Percentiles rank a stretch among this genome's conserved stretches.
phyloP scores from a whole-genome alignment of 2,113 vertebrate species.

The Orycteropus afer region DNA sequence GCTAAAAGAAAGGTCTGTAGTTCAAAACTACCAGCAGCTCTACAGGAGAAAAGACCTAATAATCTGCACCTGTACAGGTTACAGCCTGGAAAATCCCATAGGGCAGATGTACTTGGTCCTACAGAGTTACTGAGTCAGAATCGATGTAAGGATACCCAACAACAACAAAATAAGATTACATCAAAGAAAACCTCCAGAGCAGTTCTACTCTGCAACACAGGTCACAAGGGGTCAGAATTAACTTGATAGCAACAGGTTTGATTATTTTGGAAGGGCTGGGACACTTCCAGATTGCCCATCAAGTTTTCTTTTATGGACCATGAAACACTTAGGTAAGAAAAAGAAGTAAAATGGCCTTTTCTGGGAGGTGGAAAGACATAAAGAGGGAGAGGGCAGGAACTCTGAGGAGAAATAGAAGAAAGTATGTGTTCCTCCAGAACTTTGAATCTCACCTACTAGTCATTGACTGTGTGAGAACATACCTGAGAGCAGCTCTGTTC shows the following conservation, averaged over 20 bases:
- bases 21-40: background rate
- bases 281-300: background rate
- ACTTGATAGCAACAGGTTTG: background rate
- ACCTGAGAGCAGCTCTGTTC: background rate
- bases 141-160: background rate
- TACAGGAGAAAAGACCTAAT: background rate
- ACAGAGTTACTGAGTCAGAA: background rate
- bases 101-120: background rate
- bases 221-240: background rate
- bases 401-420: background rate
- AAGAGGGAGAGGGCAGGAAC: background rate
- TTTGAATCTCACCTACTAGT: background rate
- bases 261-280: background rate
- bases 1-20: background rate
- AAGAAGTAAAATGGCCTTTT: background rate
- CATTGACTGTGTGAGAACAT: accelerated
- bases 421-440: accelerated
- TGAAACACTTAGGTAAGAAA: background rate
- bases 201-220: background rate
- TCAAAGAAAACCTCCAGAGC: background rate
- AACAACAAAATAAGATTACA: background rate
- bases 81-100: background rate
- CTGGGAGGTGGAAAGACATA: background rate
- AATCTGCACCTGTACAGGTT: background rate
- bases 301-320: background rate